phyloP scores from a whole-genome alignment of 2,797 vertebrate genomes.

The Brachyrhaphis roseni region DNA sequence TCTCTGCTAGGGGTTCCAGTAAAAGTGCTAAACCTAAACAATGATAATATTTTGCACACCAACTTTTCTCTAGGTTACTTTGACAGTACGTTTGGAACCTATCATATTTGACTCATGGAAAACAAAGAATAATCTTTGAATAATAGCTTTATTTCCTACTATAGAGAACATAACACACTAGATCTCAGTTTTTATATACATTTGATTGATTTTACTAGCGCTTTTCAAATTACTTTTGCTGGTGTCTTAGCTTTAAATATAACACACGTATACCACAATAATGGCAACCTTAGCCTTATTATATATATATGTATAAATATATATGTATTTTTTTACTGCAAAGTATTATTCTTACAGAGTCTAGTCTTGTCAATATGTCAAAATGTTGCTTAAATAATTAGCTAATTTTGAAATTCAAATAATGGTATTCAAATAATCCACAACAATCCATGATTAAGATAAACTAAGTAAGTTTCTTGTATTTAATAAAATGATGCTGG shows the following conservation, averaged over 20 bases:
- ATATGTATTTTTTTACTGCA: no score
- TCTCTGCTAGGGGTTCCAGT: neutral
- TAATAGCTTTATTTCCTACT: neutral
- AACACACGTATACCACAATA: neutral
- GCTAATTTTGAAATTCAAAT: neutral
- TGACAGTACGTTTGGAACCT: neutral
- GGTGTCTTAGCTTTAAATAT: neutral
- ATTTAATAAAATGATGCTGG: neutral
- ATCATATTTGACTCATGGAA: neutral
- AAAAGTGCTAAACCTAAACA: neutral
- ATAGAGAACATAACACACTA: neutral
- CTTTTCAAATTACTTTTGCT: neutral
- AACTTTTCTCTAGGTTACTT: neutral
- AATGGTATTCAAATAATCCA: neutral
- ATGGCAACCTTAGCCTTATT: neutral
- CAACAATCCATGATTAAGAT: neutral
- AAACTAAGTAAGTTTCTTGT: neutral
- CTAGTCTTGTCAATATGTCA: no score
- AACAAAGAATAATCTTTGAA: neutral
- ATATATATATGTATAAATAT: no score
- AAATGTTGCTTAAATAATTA: no score
- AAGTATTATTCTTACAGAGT: no score
- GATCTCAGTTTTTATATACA: neutral
- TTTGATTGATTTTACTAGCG: neutral
- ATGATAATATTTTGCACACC: neutral